Base-by-base conservation (phyloP, 2,888 invertebrate species). In the Linyphia triangularis region DNA sequence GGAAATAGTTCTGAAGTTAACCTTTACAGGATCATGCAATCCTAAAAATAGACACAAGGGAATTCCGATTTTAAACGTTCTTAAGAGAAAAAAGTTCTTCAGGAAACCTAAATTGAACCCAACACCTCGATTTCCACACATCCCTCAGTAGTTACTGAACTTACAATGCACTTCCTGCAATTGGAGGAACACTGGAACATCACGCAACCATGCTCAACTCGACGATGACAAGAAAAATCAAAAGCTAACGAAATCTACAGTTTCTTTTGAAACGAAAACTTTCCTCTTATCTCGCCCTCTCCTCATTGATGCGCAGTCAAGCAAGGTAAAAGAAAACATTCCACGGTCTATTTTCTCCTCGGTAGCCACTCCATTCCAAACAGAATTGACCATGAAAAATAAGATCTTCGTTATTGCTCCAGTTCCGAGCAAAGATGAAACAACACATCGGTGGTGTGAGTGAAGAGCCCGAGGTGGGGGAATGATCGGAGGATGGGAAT, bases 311-410 rank as follows among this genome's bases (percentile, higher is more conserved):
- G 24, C 37, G 37, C 28, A 16, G 5, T n/a, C n/a, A 65, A 65
- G 65, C 65, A 30, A 3, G 28, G 16, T 28, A 30, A 4, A 16
- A 16, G 13, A 26, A 65, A 26, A 22, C 24, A 10, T 33, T 69
- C 13, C 16, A 69, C 69, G 69, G 69, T 69, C 69, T 69, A 22
- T 40, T 69, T 69, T 69, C 37, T 4, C 24, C 69, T 19, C 51
- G 5, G 13, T 51, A n/a, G 37, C 19, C 37, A 43, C 24, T 16
- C 26, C 43, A 51, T 6, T 9, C 24, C n/a, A n/a, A n/a, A n/a
- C n/a, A n/a, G 51, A 51, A 16, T 51, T 61, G 24, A 61, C 37
- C 37, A 61, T 61, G 61, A 61, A 61, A 37, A 24, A 59, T 5
- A 19, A 9, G 10, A 51, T 5, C n/a, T n/a, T n/a, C n/a, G n/a